Percentiles rank a stretch among this genome's conserved stretches.
phyloP scores from a whole-genome alignment of 2,113 vertebrate species.

The Marmota monax region DNA sequence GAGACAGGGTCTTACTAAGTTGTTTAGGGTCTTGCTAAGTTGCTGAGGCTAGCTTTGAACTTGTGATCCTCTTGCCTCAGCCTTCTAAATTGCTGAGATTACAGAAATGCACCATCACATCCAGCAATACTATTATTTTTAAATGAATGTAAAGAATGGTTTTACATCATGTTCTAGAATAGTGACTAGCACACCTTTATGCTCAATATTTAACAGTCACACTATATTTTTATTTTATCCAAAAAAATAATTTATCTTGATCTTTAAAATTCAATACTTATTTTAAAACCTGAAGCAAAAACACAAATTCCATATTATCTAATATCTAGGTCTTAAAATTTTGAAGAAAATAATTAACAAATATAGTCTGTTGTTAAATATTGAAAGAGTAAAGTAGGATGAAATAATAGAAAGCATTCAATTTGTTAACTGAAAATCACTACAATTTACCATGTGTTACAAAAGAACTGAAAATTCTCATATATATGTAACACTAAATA shows the following conservation, averaged over 20 bases:
- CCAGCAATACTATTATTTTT: neutral
- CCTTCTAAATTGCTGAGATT: too few relatives aligned
- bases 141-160: neutral
- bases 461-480: conserved; percentile 3
- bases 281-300: conserved; percentile 65
- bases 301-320: neutral
- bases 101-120: too few relatives aligned
- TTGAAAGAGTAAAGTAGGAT: neutral
- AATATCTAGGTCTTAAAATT: conserved; percentile 53
- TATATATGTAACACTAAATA: neutral
- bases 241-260: conserved; percentile 32
- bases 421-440: conserved; percentile 12
- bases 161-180: neutral
- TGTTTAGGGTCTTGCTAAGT: too few relatives aligned
- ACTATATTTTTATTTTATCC: neutral
- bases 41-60: too few relatives aligned
- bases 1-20: too few relatives aligned
- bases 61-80: too few relatives aligned
- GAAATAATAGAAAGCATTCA: conserved; percentile 14
- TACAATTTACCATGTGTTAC: neutral
- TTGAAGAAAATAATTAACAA: conserved; percentile 36
- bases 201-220: neutral
- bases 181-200: neutral
- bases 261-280: conserved; percentile 21
- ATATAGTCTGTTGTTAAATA: conserved; percentile 29